These are phyloP conservation scores for Lamprologus lemairii DNA, from an alignment of 2,113 vertebrate genomes.

Conservation along the genomic window DNA sequence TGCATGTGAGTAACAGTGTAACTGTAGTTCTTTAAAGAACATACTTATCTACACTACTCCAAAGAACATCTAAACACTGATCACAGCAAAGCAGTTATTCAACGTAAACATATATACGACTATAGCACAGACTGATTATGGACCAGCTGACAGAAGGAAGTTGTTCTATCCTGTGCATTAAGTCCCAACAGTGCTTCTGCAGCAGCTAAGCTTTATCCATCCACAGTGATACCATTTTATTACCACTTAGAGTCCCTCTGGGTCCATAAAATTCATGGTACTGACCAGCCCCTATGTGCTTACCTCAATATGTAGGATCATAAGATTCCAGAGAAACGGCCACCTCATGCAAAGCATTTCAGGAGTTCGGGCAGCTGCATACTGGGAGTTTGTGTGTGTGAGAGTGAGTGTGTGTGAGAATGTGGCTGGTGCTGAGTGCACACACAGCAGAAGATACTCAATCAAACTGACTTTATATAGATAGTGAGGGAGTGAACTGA, in stretches of 20 bases:
- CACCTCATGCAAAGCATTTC: slow-evolving; percentile 34
- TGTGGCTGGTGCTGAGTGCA: slow-evolving; percentile 55
- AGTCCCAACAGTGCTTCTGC: slow-evolving; percentile 14
- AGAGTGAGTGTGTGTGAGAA: not conserved
- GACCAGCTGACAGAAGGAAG: slow-evolving; percentile 2
- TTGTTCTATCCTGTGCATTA: slow-evolving; percentile 8
- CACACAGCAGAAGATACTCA: slow-evolving; percentile 60
- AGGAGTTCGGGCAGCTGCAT: slow-evolving; percentile 8
- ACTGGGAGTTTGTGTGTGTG: not conserved
- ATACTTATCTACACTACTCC: not conserved
- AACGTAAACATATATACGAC: not conserved
- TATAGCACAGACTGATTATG: not conserved
- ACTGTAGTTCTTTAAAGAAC: not conserved
- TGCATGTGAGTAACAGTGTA: not conserved
- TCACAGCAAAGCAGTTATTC: not conserved
- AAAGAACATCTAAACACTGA: not conserved
- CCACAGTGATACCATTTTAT: slow-evolving; percentile 5
- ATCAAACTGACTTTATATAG: slow-evolving; percentile 49
- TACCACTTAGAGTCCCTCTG: slow-evolving; percentile 7
- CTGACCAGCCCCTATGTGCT: slow-evolving; percentile 20
- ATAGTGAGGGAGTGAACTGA: slow-evolving; percentile 9
- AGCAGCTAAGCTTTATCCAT: not conserved
- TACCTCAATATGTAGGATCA: slow-evolving; percentile 60
- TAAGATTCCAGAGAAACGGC: slow-evolving; percentile 25
- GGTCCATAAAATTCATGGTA: not conserved